Percentiles rank a stretch among this genome's conserved stretches.
These are phyloP conservation scores for Glareola pratincola DNA, from an alignment of 2,113 vertebrate species.

Conservation along the genomic window DNA sequence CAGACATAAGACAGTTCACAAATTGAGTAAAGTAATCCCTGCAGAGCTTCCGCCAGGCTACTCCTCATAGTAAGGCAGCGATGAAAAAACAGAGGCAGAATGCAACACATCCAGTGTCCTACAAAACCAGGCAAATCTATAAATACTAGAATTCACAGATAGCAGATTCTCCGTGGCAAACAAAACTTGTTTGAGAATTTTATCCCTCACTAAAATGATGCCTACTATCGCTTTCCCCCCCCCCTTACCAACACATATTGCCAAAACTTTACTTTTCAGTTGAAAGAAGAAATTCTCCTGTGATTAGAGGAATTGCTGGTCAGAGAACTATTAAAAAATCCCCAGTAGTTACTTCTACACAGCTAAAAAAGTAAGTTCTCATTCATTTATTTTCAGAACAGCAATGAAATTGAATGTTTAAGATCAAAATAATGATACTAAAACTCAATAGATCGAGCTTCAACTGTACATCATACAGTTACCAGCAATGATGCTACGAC, in stretches of 20 bases:
- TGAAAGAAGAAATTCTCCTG: neutral
- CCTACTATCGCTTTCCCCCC: rapidly evolving
- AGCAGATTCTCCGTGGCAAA: neutral
- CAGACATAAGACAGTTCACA: neutral
- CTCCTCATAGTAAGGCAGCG: neutral
- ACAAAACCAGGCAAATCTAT: neutral
- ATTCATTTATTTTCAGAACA: neutral
- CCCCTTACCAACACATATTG: neutral
- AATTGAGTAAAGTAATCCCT: neutral
- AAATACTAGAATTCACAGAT: neutral
- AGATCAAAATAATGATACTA: neutral
- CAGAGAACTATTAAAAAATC: neutral
- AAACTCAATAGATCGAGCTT: neutral
- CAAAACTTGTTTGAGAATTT: neutral
- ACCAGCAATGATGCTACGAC: neutral
- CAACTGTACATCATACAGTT: neutral
- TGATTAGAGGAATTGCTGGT: neutral
- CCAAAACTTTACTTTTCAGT: neutral
- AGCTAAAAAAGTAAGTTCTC: neutral
- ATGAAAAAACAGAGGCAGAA: neutral
- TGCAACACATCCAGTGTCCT: neutral
- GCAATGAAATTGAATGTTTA: neutral
- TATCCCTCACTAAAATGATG: neutral
- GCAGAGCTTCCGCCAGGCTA: neutral
- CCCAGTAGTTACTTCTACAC: neutral